These are phyloP conservation scores for Polydrusus cervinus DNA, from an alignment of 2,888 invertebrate genomes.

Conservation along the genomic window DNA sequence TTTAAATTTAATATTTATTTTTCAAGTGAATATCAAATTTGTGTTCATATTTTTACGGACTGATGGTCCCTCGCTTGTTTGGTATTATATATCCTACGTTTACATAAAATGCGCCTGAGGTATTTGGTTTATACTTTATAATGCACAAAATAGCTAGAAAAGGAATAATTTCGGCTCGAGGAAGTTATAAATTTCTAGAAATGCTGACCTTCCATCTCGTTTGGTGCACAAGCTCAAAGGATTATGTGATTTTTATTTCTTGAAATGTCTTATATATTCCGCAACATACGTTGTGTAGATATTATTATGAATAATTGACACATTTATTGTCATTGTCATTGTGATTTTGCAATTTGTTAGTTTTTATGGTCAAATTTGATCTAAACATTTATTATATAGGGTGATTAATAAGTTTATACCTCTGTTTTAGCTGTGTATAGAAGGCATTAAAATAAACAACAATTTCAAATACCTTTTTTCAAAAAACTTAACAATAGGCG, in stretches of 20 bases:
- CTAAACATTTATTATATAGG: too few species aligned
- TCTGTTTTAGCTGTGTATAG: too few species aligned
- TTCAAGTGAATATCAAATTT: background rate
- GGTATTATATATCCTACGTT: background rate
- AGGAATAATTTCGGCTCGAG: background rate
- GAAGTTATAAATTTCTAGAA: slow-evolving; percentile 12
- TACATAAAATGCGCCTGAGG: slow-evolving; percentile 1
- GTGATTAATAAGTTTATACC: too few species aligned
- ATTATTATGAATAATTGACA: background rate
- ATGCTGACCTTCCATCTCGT: background rate
- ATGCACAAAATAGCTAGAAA: slow-evolving; percentile 7
- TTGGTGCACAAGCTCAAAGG: background rate
- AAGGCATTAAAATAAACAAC: too few species aligned
- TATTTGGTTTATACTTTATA: slow-evolving; percentile 19
- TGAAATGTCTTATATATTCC: too few species aligned
- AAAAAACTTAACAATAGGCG: too few species aligned
- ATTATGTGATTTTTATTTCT: slow-evolving; percentile 2
- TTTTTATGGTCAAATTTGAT: too few species aligned
- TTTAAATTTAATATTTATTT: too few species aligned
- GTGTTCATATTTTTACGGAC: background rate
- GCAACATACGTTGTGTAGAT: too few species aligned
- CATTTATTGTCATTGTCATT: background rate
- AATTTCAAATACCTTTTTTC: too few species aligned
- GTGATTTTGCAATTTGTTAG: background rate
- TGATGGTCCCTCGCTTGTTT: background rate